These are phyloP conservation scores for Electrophaes corylata DNA, from an alignment of 2,888 invertebrate species.

Conservation along the genomic window DNA sequence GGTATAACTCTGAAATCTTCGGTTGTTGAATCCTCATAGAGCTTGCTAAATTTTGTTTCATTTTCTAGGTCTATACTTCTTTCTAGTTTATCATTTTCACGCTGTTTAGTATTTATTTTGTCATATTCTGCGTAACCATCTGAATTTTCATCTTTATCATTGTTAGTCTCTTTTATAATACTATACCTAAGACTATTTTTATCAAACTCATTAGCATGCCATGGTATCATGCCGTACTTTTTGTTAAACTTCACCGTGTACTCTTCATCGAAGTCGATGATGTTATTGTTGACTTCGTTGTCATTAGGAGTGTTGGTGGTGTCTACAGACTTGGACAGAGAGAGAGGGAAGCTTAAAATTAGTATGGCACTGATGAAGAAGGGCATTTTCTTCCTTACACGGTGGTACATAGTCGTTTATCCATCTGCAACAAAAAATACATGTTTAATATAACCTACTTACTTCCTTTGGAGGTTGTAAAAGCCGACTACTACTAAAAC, in stretches of 20 bases:
- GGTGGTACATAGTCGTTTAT: slow-evolving; percentile 62
- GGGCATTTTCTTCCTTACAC: slow-evolving; percentile 70
- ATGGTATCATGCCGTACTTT: slow-evolving; percentile 61
- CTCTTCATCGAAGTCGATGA: slow-evolving; percentile 75
- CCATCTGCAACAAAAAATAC: slow-evolving; percentile 67
- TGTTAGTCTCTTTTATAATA: slow-evolving; percentile 53
- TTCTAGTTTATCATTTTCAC: not conserved
- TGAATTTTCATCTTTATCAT: slow-evolving; percentile 24
- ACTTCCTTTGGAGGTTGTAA: too few relatives aligned
- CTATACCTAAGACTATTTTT: slow-evolving; percentile 71
- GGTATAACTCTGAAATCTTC: slow-evolving; percentile 70
- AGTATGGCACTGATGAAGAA: slow-evolving; percentile 59
- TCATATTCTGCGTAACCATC: slow-evolving; percentile 33
- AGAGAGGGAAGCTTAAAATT: slow-evolving; percentile 49
- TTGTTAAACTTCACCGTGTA: slow-evolving; percentile 67
- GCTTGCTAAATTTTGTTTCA: slow-evolving; percentile 16
- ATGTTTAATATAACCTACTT: too few relatives aligned
- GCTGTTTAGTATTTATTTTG: not conserved
- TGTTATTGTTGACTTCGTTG: slow-evolving; percentile 66
- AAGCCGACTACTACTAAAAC: too few relatives aligned
- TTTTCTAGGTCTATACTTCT: not conserved
- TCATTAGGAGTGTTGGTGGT: slow-evolving; percentile 43
- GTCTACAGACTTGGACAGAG: slow-evolving; percentile 56
- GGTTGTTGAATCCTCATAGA: slow-evolving; percentile 53
- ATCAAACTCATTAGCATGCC: slow-evolving; percentile 59